A percentile compares a stretch with the other conserved stretches of the same genome.
phyloP scores from a whole-genome alignment of 2,888 invertebrate species.

The Hyppa rectilinea region DNA sequence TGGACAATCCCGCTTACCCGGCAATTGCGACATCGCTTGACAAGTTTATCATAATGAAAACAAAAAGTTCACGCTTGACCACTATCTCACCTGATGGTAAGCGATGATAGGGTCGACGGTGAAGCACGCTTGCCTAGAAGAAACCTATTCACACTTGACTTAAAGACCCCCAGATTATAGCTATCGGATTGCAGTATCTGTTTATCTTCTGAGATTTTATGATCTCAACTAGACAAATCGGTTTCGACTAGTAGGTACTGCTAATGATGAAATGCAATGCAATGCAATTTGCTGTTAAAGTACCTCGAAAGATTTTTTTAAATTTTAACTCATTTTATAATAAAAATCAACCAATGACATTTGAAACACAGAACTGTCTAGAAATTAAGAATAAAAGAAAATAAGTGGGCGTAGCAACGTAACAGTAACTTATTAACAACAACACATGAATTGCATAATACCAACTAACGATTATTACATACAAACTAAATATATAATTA shows the following conservation, averaged over 20 bases:
- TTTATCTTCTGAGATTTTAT: background rate
- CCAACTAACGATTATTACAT: slow-evolving; percentile 14
- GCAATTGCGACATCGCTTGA: background rate
- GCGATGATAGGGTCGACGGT: no score
- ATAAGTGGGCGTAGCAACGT: slow-evolving; percentile 9
- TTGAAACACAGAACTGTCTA: slow-evolving; percentile 10
- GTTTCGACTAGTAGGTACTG: background rate
- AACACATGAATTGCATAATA: slow-evolving; percentile 27
- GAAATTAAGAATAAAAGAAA: slow-evolving; percentile 6
- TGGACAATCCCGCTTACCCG: no score
- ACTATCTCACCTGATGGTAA: background rate
- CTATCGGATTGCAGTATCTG: background rate
- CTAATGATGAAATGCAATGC: background rate
- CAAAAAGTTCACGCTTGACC: no score
- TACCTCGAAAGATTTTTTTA: background rate
- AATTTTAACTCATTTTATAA: background rate
- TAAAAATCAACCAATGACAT: background rate
- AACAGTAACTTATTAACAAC: slow-evolving; percentile 18
- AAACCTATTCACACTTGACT: background rate
- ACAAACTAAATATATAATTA: slow-evolving; percentile 6
- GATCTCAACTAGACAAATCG: background rate
- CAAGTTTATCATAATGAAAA: background rate
- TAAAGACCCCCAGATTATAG: background rate
- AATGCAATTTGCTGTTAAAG: no score
- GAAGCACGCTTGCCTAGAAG: background rate